Evolutionary conservation across 1,140 invertebrate species (phyloP).

Genomic region (Drosophila varians): DNA sequence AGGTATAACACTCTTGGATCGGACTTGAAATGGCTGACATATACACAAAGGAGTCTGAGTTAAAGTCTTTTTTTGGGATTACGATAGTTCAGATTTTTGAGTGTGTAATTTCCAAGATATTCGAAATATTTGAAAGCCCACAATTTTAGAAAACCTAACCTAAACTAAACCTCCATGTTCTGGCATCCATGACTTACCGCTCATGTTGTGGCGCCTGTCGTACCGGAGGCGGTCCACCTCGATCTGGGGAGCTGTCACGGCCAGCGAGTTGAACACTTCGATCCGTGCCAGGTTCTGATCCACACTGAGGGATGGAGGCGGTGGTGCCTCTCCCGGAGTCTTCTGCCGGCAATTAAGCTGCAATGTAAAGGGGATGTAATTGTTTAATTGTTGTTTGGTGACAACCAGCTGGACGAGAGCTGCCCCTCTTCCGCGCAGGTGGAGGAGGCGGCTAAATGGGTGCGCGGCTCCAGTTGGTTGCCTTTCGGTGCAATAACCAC

Average conservation of each 20-base stretch:
- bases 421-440: neutral
- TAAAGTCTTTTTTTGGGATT: too few relatives aligned
- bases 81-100: too few relatives aligned
- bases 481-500: slow-evolving; percentile 80
- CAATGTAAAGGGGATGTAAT: slow-evolving; percentile 5
- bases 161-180: neutral
- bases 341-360: slow-evolving; percentile 83
- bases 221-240: slow-evolving; percentile 85
- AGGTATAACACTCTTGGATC: too few relatives aligned
- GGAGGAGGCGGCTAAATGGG: slow-evolving; percentile 12
- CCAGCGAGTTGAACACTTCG: slow-evolving; percentile 91
- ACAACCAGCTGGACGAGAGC: neutral
- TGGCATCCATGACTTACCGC: slow-evolving; percentile 52
- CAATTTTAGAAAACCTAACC: neutral
- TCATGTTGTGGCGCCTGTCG: slow-evolving; percentile 79
- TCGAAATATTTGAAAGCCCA: neutral
- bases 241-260: slow-evolving; percentile 90
- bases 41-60: too few relatives aligned
- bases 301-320: slow-evolving; percentile 42
- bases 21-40: too few relatives aligned
- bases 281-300: slow-evolving; percentile 86
- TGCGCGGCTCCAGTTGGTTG: slow-evolving; percentile 60
- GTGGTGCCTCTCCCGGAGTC: slow-evolving; percentile 38
- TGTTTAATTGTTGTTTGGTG: slow-evolving; percentile 1
- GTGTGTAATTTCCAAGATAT: too few relatives aligned